Conservation (phyloP, 2,888 invertebrate genomes). For the Drosophila rubida region DNA sequence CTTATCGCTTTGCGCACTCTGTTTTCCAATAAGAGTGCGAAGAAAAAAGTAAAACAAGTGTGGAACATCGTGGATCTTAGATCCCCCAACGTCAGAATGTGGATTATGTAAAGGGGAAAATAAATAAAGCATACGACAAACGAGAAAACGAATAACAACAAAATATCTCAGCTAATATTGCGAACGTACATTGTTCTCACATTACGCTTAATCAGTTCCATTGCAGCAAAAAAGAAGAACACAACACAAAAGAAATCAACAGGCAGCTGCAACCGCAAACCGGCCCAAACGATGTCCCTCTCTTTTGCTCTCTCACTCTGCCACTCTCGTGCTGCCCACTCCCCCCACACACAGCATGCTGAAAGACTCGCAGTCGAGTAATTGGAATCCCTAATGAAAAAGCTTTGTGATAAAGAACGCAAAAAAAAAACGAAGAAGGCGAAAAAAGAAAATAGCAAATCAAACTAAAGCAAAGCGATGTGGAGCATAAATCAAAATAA, state of each 20-base stretch:
- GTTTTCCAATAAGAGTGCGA: no score
- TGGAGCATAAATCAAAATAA: conserved; percentile 59
- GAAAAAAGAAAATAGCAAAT: conserved; percentile 27
- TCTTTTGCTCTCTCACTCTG: background rate
- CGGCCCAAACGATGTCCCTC: conserved; percentile 5
- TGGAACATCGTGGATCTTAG: no score
- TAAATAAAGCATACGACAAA: conserved; percentile 9
- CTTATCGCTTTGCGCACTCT: no score
- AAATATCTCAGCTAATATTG: conserved; percentile 8
- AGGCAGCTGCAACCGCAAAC: conserved; percentile 40
- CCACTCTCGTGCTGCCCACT: background rate
- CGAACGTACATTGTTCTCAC: conserved; percentile 43
- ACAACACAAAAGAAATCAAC: conserved; percentile 45
- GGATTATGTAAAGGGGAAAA: background rate
- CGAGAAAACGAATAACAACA: background rate
- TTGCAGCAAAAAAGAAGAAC: conserved; percentile 29
- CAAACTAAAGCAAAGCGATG: conserved; percentile 49
- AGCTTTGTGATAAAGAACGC: conserved; percentile 49
- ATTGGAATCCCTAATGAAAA: conserved; percentile 67
- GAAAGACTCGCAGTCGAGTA: conserved; percentile 44
- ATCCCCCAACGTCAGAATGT: background rate
- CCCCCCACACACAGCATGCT: background rate
- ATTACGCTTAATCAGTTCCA: conserved; percentile 71
- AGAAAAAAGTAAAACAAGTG: no score
- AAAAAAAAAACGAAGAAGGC: conserved; percentile 21